Base-by-base conservation (phyloP, 2,888 invertebrate species). In the Uropetala carovei region DNA sequence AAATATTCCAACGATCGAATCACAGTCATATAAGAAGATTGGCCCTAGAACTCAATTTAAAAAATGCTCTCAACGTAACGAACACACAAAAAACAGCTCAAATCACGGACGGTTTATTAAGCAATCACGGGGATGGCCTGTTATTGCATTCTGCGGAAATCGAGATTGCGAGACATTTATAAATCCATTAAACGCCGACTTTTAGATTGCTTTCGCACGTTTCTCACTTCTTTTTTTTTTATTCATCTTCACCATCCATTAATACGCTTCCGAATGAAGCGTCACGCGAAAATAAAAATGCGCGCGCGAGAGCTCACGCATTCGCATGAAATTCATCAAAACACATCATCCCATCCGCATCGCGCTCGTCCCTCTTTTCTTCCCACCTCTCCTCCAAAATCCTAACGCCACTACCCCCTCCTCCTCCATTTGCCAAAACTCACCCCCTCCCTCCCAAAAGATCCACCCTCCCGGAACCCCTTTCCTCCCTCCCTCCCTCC, bases 221-320 rank as follows among this genome's bases (percentile, higher is more conserved):
- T 18, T 59, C 64, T 89, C 2, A 59, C 30, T 89, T 89, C n/a
- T 60, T 30, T 89, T 64, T 89, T 27, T 27, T 16, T 86, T 18
- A 22, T 27, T 7, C 30, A 30, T 16, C 60, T 86, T n/a, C 59
- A 86, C 27, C 30, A 58, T 30, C 89, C 89, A 89, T 89, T 89
- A 68, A 89, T 89, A 64, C 89, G 60, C 64, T 89, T 89, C 89
- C 89, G 68, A 89, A 89, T 89, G 89, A 89, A 89, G 43, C 64
- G 64, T 89, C 89, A 60, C 89, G 89, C 89, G 89, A 43, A 43
- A 64, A 89, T 75, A 64, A 89, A 89, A 64, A 64, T 30, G 16
- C 30, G 60, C 43, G 57, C 83, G 83, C 83, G 56, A 11, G 83
- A 18, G 89, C 64, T 89, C 89, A 89, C 89, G 64, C 89, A 68